phyloP scores from a whole-genome alignment of 2,888 invertebrate species.

The Parthenolecanium corni region DNA sequence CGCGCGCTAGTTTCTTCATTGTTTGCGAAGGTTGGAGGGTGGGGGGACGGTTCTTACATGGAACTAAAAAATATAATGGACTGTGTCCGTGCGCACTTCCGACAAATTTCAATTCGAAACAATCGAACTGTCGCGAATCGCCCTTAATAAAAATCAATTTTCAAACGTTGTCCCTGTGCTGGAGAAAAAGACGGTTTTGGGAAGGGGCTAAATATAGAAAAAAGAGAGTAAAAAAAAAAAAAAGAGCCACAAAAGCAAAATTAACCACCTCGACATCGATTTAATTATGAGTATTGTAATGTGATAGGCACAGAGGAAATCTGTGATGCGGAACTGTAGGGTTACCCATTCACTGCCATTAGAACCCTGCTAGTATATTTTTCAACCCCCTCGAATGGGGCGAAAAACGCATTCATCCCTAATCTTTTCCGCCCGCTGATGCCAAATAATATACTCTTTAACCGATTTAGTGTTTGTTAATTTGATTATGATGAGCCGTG shows the following conservation, averaged over 20 bases:
- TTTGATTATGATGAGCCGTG: conserved; percentile 24
- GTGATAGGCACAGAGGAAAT: background rate
- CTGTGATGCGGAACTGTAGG: conserved; percentile 18
- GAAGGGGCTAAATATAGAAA: no score
- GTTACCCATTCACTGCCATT: conserved; percentile 4
- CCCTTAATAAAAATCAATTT: conserved; percentile 27
- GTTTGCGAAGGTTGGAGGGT: background rate
- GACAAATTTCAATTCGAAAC: conserved; percentile 27
- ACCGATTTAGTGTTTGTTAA: conserved; percentile 25
- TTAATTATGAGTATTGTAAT: conserved; percentile 21
- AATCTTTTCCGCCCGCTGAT: conserved; percentile 17
- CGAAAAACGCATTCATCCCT: conserved; percentile 18
- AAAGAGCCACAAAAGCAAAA: conserved; percentile 33
- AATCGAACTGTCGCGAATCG: conserved; percentile 25
- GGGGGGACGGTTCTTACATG: conserved; percentile 10
- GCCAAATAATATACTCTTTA: conserved; percentile 23
- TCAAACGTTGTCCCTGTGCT: conserved; percentile 13
- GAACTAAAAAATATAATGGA: conserved; percentile 19
- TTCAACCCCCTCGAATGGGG: background rate
- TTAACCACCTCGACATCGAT: conserved; percentile 11
- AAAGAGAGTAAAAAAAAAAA: no score
- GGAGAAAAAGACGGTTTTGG: no score
- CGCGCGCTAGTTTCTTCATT: conserved; percentile 12
- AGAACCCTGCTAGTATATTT: conserved; percentile 1
- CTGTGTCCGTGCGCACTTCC: conserved; percentile 26